Conservation (phyloP, 2,113 vertebrate species). For the Phaethon lepturus region DNA sequence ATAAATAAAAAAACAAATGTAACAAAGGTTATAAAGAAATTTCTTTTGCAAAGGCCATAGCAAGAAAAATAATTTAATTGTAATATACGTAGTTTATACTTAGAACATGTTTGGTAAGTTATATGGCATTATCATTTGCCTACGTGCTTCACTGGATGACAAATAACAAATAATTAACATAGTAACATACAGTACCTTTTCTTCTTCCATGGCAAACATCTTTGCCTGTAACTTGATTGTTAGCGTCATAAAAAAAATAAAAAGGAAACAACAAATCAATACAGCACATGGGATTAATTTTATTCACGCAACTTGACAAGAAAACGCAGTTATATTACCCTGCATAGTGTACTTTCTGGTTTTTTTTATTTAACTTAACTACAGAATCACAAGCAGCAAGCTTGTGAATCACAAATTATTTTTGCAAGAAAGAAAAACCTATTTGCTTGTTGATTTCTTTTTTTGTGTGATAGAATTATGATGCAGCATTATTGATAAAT, state of each 20-base stretch:
- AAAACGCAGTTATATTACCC: background rate
- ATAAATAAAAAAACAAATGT: background rate
- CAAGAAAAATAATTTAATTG: background rate
- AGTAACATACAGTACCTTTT: constrained; percentile 84
- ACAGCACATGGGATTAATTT: background rate
- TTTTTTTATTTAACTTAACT: background rate
- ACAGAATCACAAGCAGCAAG: background rate
- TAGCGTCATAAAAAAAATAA: background rate
- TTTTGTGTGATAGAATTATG: background rate
- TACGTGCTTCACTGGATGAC: background rate
- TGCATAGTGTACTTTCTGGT: fast-evolving
- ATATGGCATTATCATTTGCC: background rate
- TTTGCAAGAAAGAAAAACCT: background rate
- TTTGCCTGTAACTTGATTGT: constrained; percentile 84
- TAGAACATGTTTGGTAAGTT: background rate
- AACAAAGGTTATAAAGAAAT: background rate
- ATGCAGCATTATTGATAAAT: background rate
- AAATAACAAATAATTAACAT: background rate
- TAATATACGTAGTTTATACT: background rate
- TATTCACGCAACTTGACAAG: background rate
- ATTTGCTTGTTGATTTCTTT: background rate
- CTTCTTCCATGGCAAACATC: constrained; percentile 85
- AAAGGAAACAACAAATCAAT: background rate
- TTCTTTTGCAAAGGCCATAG: background rate
- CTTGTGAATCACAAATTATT: background rate